phyloP scores from a whole-genome alignment of 2,888 invertebrate species.

The Nemapogon koenigi region DNA sequence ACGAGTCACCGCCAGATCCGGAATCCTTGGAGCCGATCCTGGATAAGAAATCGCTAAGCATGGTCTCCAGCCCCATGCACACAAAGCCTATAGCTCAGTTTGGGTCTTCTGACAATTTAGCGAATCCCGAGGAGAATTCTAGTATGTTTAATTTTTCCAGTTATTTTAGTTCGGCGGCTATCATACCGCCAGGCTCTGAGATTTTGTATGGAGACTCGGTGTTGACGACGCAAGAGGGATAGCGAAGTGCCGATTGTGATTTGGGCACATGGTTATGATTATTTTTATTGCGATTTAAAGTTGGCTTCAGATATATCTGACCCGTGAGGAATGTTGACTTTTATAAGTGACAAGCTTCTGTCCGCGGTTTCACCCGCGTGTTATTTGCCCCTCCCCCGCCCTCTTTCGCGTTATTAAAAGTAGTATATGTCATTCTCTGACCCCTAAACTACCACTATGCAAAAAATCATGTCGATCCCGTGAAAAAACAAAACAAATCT shows the following conservation, averaged over 20 bases:
- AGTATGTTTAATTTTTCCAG: slow-evolving; percentile 68
- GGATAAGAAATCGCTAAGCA: slow-evolving; percentile 40
- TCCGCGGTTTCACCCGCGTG: too few species aligned
- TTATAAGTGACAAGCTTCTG: too few species aligned
- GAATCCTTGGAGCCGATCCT: slow-evolving; percentile 19
- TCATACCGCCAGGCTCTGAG: slow-evolving; percentile 67
- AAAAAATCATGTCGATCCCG: too few species aligned
- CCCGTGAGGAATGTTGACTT: too few species aligned
- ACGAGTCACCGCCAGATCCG: slow-evolving; percentile 17
- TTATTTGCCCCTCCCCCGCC: too few species aligned
- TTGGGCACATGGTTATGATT: slow-evolving; percentile 47
- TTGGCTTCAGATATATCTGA: too few species aligned
- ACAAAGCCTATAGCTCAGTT: slow-evolving; percentile 44
- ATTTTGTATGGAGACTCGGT: slow-evolving; percentile 61
- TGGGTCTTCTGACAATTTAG: slow-evolving; percentile 47
- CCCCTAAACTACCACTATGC: too few species aligned
- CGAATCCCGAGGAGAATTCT: slow-evolving; percentile 32
- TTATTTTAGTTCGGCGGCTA: slow-evolving; percentile 65
- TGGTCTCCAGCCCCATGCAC: slow-evolving; percentile 48
- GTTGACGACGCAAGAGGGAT: slow-evolving; percentile 47
- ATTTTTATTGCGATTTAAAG: too few species aligned
- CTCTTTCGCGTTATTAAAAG: too few species aligned
- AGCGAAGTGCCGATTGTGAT: slow-evolving; percentile 31
- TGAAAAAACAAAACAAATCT: too few species aligned
- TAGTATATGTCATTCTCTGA: too few species aligned